A percentile compares a stretch with the other conserved stretches of the same genome.
Evolutionary conservation across 30 jellyfish, hydroid and myxozoan genomes (phyloP).

Genomic region (Turritopsis dohrnii): DNA sequence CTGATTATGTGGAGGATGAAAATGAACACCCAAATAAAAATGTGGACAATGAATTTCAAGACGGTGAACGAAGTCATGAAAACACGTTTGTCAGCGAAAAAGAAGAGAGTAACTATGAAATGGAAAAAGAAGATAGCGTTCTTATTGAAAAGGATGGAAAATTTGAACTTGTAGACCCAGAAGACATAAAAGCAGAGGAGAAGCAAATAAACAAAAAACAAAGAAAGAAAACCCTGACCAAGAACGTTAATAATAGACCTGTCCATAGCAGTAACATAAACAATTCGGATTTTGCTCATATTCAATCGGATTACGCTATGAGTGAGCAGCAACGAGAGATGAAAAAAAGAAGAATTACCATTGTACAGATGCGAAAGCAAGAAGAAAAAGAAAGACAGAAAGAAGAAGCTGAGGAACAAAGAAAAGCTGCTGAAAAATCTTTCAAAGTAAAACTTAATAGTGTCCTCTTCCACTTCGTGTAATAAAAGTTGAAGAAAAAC

Average conservation of each 20-base stretch:
- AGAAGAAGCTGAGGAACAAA: constrained; percentile 56
- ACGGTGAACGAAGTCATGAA: background rate
- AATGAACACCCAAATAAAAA: background rate
- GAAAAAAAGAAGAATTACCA: constrained; percentile 71
- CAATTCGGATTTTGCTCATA: constrained; percentile 65
- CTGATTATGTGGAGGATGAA: background rate
- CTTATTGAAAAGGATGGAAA: constrained; percentile 87
- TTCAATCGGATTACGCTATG: constrained; percentile 84
- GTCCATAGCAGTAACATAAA: constrained; percentile 29
- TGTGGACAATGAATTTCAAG: background rate
- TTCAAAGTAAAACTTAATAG: constrained; percentile 49
- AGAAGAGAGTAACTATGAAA: background rate
- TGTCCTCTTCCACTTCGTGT: background rate
- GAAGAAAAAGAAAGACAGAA: constrained; percentile 71
- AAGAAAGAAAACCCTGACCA: background rate
- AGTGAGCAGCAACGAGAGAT: constrained; percentile 83
- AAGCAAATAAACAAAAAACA: constrained; percentile 3
- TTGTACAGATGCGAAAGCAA: constrained; percentile 56
- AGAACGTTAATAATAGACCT: background rate
- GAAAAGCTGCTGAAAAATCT: constrained; percentile 87
- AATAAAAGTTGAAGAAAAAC: background rate
- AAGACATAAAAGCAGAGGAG: constrained; percentile 62
- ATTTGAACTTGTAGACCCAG: constrained; percentile 78
- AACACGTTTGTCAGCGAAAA: background rate
- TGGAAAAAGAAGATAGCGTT: constrained; percentile 44